Evolutionary conservation across 2,113 vertebrate genomes (phyloP).

Genomic region (Gobius niger): DNA sequence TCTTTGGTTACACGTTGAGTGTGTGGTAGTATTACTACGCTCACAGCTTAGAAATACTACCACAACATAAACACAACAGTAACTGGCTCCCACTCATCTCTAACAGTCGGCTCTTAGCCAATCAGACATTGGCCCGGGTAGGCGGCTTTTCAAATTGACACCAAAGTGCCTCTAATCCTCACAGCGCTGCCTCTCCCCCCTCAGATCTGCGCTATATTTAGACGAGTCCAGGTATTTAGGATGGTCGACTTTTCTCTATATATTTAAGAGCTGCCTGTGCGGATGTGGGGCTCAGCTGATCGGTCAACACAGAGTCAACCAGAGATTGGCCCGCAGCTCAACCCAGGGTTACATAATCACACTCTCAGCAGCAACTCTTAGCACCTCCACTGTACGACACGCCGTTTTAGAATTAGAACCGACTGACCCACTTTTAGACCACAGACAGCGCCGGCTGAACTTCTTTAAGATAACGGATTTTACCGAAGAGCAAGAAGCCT

Average conservation of each 20-base stretch:
- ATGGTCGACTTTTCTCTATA: not conserved
- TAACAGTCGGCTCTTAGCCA: not conserved
- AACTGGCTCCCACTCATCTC: not conserved
- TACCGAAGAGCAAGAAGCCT: no score
- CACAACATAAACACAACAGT: not conserved
- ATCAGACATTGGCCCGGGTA: not conserved
- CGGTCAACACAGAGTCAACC: slow-evolving; percentile 11
- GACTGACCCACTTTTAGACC: slow-evolving; percentile 24
- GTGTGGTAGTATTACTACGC: not conserved
- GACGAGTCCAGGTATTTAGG: not conserved
- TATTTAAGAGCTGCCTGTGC: not conserved
- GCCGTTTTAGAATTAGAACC: slow-evolving; percentile 13
- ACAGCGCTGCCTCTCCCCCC: not conserved
- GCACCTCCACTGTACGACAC: slow-evolving; percentile 19
- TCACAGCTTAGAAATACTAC: not conserved
- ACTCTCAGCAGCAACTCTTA: slow-evolving; percentile 17
- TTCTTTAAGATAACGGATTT: no score
- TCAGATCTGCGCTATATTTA: slow-evolving; percentile 4
- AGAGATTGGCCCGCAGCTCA: slow-evolving; percentile 30
- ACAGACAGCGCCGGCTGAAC: not conserved
- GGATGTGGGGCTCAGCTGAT: slow-evolving; percentile 29
- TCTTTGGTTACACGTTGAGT: not conserved
- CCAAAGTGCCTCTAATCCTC: slow-evolving; percentile 1
- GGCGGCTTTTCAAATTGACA: slow-evolving; percentile 4
- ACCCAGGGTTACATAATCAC: slow-evolving; percentile 44